Base-by-base conservation (phyloP, 2,797 vertebrate genomes). In the Microctenopoma stevenorrisi region DNA sequence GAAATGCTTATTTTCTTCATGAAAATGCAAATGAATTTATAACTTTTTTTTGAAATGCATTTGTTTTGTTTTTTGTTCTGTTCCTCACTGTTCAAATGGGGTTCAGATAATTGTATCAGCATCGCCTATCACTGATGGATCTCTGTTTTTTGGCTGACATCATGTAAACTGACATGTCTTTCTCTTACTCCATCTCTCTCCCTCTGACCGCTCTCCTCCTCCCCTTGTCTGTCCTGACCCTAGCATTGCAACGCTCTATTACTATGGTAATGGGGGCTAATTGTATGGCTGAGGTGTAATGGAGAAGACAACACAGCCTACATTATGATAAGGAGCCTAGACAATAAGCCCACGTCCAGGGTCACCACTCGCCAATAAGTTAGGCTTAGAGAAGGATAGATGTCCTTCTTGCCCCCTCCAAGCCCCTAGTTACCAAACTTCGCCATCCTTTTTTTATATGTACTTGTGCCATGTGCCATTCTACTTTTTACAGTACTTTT, bases 251-350 rank as follows among this genome's bases (percentile, higher is more conserved):
- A 89, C 37, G 87, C 92, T 92, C 93, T 90, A 95, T 94, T 94
- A 94, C 92, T 94, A 94, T 95, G 94, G 87, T 94, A 94, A 95
- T 94, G 90, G 89, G 68, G 92, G 92, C 93, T 94, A 95, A 94
- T 94, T 95, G 93, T 94, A 94, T 92, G 92, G 93, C 89, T 77
- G 81, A 88, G 88, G 89, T 91, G 91, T 94, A 94, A 94, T 93
- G 87, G 91, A 90, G 88, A 93, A 92, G 92, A 94, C 93, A 94
- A 94, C 93, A 94, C 89, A 88, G 91, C 91, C 91, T 93, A 94
- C 93, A 94, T 94, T 94, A 94, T 92, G 93, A 94, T 94, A 93
- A 94, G 94, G 89, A 91, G 90, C 88, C 78, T 79, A 90, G 90
- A 93, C 92, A 90, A 91, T 90, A 89, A 86, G 70, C 81, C 86